Evolutionary conservation across 2,888 invertebrate species (phyloP), one percentile per base, ranked within the genome.

Genomic region (Bellardia bayeri): DNA sequence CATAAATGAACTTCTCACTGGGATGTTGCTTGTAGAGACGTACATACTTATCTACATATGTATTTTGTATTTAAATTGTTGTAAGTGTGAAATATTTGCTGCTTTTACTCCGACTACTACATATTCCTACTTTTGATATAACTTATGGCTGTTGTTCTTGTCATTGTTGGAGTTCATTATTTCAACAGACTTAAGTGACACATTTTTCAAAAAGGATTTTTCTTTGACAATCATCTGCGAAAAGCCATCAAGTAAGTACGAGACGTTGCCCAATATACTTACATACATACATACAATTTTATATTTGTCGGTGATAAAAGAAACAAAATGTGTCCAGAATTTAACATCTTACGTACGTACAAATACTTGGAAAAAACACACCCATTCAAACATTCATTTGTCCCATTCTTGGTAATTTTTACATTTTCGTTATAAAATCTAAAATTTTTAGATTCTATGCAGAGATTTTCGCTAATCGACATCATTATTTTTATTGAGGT

Each of bases 171-270:
- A 64, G 58, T 79, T 61, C 42, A 63, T 80, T 74, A 64, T 68
- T 63, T 71, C 81, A 45, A 66, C 80, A 80, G 69, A 68, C 79
- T 71, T 64, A 75, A 82, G 69, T 82, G 69, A 85, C 85, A 87
- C 76, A 88, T 88, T 86, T 87, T 82, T 85, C 86, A 85, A 81
- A 85, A 81, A 82, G 85, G 82, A 86, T 82, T 86, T 85, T 81
- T 71, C 63, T 82, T 66, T 56, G 63, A 71, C 80, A 85, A 85
- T 80, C 80, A 45, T 13, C 3, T 61, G 14, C 33, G 16, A 66
- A 64, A 79, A 49, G 64, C 5, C 23, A 54, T 9, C n/a, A 71
- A 72, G 23, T 14, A 56, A 78, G 14, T 51, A 30, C 16, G 16
- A 72, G 30, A 72, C 14, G 64, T 14, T 49, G 49, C 2, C n/a